These are phyloP conservation scores for Seriola quinqueradiata DNA, from an alignment of 2,113 vertebrate species.

Conservation along the genomic window DNA sequence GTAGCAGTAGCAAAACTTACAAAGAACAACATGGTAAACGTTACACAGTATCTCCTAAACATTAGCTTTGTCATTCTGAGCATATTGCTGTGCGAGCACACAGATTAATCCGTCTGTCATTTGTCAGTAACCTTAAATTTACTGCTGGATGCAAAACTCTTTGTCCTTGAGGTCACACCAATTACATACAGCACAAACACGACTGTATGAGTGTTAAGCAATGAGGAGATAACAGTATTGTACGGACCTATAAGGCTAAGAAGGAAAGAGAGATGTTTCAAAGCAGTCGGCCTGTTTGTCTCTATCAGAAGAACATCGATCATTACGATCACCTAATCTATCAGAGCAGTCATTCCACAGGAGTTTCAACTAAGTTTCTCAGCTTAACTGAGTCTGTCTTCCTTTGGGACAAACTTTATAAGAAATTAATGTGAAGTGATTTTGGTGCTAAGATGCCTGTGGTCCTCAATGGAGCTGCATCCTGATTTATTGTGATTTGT, in stretches of 20 bases:
- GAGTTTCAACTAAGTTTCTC: background rate
- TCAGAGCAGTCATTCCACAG: background rate
- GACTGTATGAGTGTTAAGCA: background rate
- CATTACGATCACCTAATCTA: conserved; percentile 18
- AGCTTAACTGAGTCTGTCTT: conserved; percentile 14
- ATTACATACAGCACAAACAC: too few species aligned
- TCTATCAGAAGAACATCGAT: conserved; percentile 38
- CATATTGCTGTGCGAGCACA: background rate
- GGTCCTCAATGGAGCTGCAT: background rate
- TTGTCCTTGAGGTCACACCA: background rate
- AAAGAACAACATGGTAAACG: background rate
- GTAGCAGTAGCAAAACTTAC: background rate
- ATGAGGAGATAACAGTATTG: background rate
- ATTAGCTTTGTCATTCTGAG: background rate
- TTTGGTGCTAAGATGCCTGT: background rate
- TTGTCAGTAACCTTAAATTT: too few species aligned
- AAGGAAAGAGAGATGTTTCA: background rate
- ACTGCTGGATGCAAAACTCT: too few species aligned
- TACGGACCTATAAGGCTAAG: background rate
- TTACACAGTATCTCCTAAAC: too few species aligned
- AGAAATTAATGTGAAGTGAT: conserved; percentile 39
- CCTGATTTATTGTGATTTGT: conserved; percentile 41
- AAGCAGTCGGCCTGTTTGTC: conserved; percentile 8
- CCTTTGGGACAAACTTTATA: conserved; percentile 23
- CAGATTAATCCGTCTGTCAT: too few species aligned